Base-by-base conservation (phyloP, 92 coral and sea anemone genomes). In the Diadumene lineata region DNA sequence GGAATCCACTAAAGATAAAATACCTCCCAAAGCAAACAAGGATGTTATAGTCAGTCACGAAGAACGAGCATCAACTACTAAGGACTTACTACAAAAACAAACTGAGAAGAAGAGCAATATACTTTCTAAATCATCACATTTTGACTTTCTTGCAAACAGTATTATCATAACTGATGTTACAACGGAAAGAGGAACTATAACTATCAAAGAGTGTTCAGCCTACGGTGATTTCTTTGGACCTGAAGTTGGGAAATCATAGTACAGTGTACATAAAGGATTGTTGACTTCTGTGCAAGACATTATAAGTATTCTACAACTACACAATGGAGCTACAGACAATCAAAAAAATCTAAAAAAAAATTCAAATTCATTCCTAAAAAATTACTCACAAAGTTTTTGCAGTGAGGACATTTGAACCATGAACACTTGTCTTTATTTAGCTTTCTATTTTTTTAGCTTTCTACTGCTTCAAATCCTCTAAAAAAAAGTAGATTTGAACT, bases 91-190 rank as follows among this genome's bases (percentile, higher is more conserved):
- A 70, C 58, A 50, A 27, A 19, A 34, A 53, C 75, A 70, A 55
- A 28, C 0, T 3, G 75, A 70, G 27, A 70, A 70, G 64, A 70
- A 70, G 33, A 51, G 30, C n/a, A n/a, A n/a, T 32, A 43, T 82
- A 27, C 38, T 85, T 13, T 75, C 92, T 60, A 88, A 82, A 64
- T 91, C 85, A 55, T 87, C 97, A 23, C 97, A 85, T 57, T 91
- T 91, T 61, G 97, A 91, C 79, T 91, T 91, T 72, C 77, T 91
- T 31, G 98, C 97, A 43, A 92, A 94, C 62, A 94, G 97, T 29
- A 92, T 94, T 64, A 89, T 94, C 9, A 94, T 94, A 23, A 94
- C 98, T 0, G 98, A 94, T 76, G 98, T 94, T 13, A 94, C 98
- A 0, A 94, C 98, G 0, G 97, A 89, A 16, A 86, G 85, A 79